Conservation (phyloP, 2,797 vertebrate species). For the Philypnodon macrostomus region DNA sequence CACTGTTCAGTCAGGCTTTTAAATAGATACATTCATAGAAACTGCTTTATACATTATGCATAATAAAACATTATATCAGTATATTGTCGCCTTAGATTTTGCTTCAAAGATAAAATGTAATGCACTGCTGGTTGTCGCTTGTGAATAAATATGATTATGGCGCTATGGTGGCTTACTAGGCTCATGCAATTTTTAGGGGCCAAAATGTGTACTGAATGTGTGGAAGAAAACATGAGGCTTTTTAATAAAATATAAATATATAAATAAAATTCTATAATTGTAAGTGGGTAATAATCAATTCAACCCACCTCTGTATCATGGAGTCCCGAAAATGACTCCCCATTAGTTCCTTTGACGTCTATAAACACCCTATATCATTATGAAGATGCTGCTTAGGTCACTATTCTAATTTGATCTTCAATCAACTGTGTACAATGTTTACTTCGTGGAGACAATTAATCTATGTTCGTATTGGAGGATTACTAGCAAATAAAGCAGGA, state of each 20-base stretch:
- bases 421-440: conserved; percentile 33
- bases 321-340: conserved; percentile 18
- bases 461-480: conserved; percentile 41
- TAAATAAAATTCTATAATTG: no score
- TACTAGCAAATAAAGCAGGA: conserved; percentile 14
- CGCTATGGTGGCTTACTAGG: no score
- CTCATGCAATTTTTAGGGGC: neutral
- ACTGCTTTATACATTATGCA: conserved; percentile 33
- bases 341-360: conserved; percentile 19
- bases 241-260: neutral
- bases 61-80: conserved; percentile 20
- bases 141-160: neutral
- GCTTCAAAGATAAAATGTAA: conserved; percentile 1
- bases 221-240: neutral
- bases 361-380: conserved; percentile 16
- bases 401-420: conserved; percentile 48
- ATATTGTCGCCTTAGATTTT: conserved; percentile 33
- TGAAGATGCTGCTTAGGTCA: conserved; percentile 33
- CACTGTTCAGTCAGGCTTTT: conserved; percentile 24
- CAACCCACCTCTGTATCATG: neutral
- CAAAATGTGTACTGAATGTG: neutral
- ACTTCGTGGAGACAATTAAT: conserved; percentile 48
- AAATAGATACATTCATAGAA: conserved; percentile 29
- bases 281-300: no score
- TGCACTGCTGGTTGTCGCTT: conserved; percentile 13